Percentiles rank a stretch among this genome's conserved stretches.
Conservation (phyloP, 2,888 invertebrate species). For the Calephelis perditalis region DNA sequence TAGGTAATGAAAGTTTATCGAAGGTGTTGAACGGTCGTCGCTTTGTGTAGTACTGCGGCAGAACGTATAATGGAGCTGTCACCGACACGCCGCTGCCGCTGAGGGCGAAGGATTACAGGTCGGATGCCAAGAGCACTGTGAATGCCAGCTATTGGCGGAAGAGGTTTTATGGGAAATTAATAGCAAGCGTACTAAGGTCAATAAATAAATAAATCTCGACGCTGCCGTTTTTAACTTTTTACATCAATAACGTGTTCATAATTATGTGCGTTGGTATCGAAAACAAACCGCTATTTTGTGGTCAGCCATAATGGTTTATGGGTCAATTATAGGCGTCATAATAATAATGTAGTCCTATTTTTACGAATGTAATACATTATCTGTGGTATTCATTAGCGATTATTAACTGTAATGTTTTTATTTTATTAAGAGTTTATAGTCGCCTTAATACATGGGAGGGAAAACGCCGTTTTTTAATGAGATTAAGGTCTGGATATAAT, state of each 20-base stretch:
- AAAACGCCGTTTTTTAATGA: not conserved
- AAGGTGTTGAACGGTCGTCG: slow-evolving; percentile 8
- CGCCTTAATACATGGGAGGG: not conserved
- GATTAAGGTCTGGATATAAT: slow-evolving; percentile 30
- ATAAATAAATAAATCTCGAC: slow-evolving; percentile 70
- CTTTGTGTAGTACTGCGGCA: slow-evolving; percentile 15
- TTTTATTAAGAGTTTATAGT: slow-evolving; percentile 13
- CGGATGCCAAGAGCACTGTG: slow-evolving; percentile 16
- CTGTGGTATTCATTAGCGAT: slow-evolving; percentile 35
- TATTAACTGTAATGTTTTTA: slow-evolving; percentile 33
- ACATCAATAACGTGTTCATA: slow-evolving; percentile 57
- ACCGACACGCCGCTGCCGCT: slow-evolving; percentile 33
- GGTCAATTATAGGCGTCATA: slow-evolving; percentile 72
- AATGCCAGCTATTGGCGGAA: not conserved
- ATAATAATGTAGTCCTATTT: slow-evolving; percentile 44
- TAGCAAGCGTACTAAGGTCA: slow-evolving; percentile 21
- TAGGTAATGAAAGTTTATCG: slow-evolving; percentile 5
- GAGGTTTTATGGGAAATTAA: not conserved
- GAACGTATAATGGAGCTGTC: slow-evolving; percentile 47
- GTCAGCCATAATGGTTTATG: slow-evolving; percentile 62
- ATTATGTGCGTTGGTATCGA: slow-evolving; percentile 68
- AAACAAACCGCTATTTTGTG: slow-evolving; percentile 68
- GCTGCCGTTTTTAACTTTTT: slow-evolving; percentile 59
- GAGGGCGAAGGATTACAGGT: slow-evolving; percentile 32
- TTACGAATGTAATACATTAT: slow-evolving; percentile 34